A percentile compares a stretch with the other conserved stretches of the same genome.
These are phyloP conservation scores for Stramonita haemastoma DNA, from an alignment of 2,888 invertebrate species.

Conservation along the genomic window DNA sequence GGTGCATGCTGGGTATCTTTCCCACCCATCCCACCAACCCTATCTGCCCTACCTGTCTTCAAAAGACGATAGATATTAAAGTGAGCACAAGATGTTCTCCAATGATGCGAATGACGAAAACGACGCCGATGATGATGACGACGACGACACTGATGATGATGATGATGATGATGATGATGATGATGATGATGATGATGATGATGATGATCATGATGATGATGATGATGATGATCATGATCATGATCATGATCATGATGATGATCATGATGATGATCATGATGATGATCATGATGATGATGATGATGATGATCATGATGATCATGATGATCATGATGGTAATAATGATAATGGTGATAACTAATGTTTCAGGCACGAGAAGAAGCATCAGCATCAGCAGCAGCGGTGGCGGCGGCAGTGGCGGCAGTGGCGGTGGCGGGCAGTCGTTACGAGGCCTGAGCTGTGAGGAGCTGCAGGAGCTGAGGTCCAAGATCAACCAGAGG, in stretches of 20 bases:
- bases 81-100: too few species aligned
- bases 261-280: slow-evolving; percentile 17
- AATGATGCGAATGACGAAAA: too few species aligned
- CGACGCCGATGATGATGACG: too few species aligned
- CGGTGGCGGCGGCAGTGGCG: too few species aligned
- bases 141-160: neutral
- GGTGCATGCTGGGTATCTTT: too few species aligned
- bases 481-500: slow-evolving; percentile 74
- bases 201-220: neutral
- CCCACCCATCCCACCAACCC: too few species aligned
- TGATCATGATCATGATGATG: neutral
- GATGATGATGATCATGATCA: neutral
- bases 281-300: slow-evolving; percentile 23
- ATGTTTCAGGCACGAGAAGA: neutral
- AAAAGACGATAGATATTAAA: too few species aligned
- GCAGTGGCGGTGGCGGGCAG: neutral
- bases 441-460: slow-evolving; percentile 29
- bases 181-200: neutral
- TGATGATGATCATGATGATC: neutral
- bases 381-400: neutral
- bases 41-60: too few species aligned
- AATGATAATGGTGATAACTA: neutral
- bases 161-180: slow-evolving; percentile 26
- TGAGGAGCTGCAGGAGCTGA: slow-evolving; percentile 54
- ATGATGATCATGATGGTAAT: neutral